Evolutionary conservation across 64 coral and sea anemone species (phyloP).

Genomic region (Actinia equina): DNA sequence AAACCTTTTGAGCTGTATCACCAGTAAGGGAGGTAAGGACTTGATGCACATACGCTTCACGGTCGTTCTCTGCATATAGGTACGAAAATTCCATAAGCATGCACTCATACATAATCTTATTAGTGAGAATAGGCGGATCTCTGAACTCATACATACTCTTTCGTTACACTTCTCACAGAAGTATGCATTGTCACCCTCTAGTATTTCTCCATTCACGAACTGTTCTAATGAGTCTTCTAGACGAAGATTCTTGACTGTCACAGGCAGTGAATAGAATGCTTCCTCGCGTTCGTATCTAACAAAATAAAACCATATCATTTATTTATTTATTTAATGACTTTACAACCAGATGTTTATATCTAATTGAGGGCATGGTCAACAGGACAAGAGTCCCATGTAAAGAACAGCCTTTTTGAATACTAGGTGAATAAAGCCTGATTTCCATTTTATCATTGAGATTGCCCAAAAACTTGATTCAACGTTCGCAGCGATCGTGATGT

Average conservation of each 20-base stretch:
- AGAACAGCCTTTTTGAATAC: too few species aligned
- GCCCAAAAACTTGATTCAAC: too few species aligned
- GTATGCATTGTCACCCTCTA: constrained; percentile 93
- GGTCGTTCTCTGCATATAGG: constrained; percentile 70
- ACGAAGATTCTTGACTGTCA: constrained; percentile 69
- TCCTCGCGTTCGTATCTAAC: constrained; percentile 81
- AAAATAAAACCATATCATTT: neutral
- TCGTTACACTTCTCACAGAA: constrained; percentile 95
- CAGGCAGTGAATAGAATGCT: constrained; percentile 75
- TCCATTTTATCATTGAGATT: too few species aligned
- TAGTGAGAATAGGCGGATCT: too few species aligned
- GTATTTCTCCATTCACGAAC: constrained; percentile 92
- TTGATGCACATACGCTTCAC: constrained; percentile 97
- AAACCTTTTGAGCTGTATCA: constrained; percentile 90
- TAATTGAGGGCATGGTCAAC: too few species aligned
- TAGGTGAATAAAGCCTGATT: too few species aligned
- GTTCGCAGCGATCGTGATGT: too few species aligned
- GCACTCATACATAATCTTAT: too few species aligned
- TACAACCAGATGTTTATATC: too few species aligned
- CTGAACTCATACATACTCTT: constrained; percentile 38
- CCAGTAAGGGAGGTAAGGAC: constrained; percentile 77
- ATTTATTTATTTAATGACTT: too few species aligned
- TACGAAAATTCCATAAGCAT: neutral
- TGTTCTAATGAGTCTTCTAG: constrained; percentile 87
- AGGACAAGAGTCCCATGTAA: too few species aligned